A percentile compares a stretch with the other conserved stretches of the same genome.
Conservation (phyloP, 1,140 invertebrate genomes). For the Atopsyche davidsoni region DNA sequence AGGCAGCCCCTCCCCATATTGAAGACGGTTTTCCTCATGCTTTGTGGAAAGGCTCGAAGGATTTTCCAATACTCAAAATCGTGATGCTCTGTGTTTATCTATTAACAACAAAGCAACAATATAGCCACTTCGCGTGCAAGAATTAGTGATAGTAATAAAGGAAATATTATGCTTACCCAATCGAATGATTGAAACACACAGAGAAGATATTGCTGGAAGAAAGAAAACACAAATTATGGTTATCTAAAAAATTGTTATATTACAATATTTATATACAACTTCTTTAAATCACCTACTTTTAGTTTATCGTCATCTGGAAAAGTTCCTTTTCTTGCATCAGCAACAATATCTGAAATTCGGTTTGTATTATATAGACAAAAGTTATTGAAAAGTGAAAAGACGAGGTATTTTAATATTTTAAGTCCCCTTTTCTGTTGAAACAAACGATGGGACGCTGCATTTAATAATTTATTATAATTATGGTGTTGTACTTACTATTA, state of each 20-base stretch:
- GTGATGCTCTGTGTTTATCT: constrained; percentile 26
- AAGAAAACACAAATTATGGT: too few species aligned
- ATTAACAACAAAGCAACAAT: constrained; percentile 3
- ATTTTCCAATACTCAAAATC: constrained; percentile 31
- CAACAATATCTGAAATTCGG: constrained; percentile 20
- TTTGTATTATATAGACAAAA: too few species aligned
- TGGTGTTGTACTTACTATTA: constrained; percentile 10
- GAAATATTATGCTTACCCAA: constrained; percentile 18
- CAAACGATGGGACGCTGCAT: too few species aligned
- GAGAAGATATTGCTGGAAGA: constrained; percentile 24
- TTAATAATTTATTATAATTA: background rate
- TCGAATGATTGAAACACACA: constrained; percentile 25
- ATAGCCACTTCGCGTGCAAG: too few species aligned
- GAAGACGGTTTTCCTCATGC: constrained; percentile 25
- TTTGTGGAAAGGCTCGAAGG: constrained; percentile 17
- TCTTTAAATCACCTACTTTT: constrained; percentile 12
- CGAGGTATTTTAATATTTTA: too few species aligned
- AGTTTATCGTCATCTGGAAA: constrained; percentile 19
- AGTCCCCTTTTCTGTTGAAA: too few species aligned
- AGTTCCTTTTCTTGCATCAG: constrained; percentile 22
- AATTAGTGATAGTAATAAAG: background rate
- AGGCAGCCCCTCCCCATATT: constrained; percentile 25
- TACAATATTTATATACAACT: constrained; percentile 1
- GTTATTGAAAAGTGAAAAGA: too few species aligned
- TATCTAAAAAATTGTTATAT: too few species aligned